A percentile compares a stretch with the other conserved stretches of the same genome.
Conservation (phyloP, 1,140 invertebrate genomes). For the Scaptodrosophila lebanonensis region DNA sequence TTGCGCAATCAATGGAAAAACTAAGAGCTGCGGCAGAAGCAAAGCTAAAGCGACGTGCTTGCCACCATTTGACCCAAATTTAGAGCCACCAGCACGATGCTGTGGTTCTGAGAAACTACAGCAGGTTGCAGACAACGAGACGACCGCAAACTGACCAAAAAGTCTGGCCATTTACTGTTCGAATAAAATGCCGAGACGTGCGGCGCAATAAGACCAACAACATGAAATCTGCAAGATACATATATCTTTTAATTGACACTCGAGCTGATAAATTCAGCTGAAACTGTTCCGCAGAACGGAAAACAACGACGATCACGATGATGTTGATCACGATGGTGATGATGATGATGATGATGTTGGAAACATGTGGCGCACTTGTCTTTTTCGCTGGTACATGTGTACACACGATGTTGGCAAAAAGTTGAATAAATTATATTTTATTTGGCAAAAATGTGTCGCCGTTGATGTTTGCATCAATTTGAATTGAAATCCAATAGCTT, state of each 20-base stretch:
- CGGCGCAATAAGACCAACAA: not conserved
- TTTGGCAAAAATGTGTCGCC: too few relatives aligned
- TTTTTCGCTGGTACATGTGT: too few relatives aligned
- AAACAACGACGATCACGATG: slow-evolving; percentile 13
- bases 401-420: too few relatives aligned
- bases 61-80: slow-evolving; percentile 33
- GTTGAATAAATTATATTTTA: too few relatives aligned
- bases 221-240: slow-evolving; percentile 5
- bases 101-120: slow-evolving; percentile 25
- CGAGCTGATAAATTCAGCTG: slow-evolving; percentile 20
- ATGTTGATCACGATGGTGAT: too few relatives aligned
- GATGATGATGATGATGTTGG: too few relatives aligned
- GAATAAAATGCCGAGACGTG: slow-evolving; percentile 34
- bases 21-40: slow-evolving; percentile 8
- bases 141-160: slow-evolving; percentile 13
- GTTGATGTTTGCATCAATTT: too few relatives aligned
- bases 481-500: too few relatives aligned
- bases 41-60: too few relatives aligned
- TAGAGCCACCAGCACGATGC: slow-evolving; percentile 27
- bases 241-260: slow-evolving; percentile 47
- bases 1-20: slow-evolving; percentile 33
- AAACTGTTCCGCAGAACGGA: slow-evolving; percentile 7
- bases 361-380: too few relatives aligned
- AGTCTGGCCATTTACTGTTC: slow-evolving; percentile 3
- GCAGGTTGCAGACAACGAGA: not conserved